A percentile compares a stretch with the other conserved stretches of the same genome.
Conservation (phyloP, 1,140 invertebrate genomes). For the Drosophila tristis region DNA sequence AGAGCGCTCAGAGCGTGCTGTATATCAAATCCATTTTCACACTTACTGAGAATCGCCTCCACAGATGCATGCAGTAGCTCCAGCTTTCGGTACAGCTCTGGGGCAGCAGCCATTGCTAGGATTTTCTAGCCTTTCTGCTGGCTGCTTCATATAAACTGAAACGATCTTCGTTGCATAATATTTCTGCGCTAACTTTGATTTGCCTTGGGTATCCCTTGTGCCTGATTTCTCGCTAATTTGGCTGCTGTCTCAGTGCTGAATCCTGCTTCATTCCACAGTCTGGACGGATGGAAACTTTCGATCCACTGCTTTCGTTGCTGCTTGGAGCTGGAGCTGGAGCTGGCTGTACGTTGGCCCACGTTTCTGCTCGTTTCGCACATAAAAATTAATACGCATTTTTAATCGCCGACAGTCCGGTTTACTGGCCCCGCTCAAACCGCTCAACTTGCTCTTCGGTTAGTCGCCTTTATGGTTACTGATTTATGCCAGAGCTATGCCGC, state of each 20-base stretch:
- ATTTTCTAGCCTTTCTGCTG: too few relatives aligned
- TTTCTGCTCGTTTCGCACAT: constrained; percentile 66
- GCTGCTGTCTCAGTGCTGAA: not conserved
- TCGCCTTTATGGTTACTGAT: constrained; percentile 44
- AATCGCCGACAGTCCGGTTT: constrained; percentile 52
- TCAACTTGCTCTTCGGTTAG: not conserved
- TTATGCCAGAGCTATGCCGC: constrained; percentile 44
- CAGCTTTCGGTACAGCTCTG: too few relatives aligned
- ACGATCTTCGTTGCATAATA: not conserved
- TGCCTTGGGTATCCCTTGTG: not conserved
- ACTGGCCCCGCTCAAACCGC: not conserved
- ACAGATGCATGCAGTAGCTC: too few relatives aligned
- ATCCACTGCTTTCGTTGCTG: constrained; percentile 10
- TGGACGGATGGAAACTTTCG: constrained; percentile 12
- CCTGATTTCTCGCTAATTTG: not conserved
- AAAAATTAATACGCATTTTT: constrained; percentile 79
- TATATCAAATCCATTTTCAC: constrained; percentile 64
- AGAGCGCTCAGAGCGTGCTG: constrained; percentile 27
- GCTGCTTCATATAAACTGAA: too few relatives aligned
- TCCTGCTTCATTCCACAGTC: not conserved
- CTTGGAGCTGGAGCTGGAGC: not conserved
- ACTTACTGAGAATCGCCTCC: constrained; percentile 10
- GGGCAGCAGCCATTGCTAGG: too few relatives aligned
- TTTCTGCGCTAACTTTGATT: too few relatives aligned
- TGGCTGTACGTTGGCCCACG: constrained; percentile 15